A percentile compares a stretch with the other conserved stretches of the same genome.
Conservation (phyloP, 2,888 invertebrate species). For the Agonopterix alstromeriana region DNA sequence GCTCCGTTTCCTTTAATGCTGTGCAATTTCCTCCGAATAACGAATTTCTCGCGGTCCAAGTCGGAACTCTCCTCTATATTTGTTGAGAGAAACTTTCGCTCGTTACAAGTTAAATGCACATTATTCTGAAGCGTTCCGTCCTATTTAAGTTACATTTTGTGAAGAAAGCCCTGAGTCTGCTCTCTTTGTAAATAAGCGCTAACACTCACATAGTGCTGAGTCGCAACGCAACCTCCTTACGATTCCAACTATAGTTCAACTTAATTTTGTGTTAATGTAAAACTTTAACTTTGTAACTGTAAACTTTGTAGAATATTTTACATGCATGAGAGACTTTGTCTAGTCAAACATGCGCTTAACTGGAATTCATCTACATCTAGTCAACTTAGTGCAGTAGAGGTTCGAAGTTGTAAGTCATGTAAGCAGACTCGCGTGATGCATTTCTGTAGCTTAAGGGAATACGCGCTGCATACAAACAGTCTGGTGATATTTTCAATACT, state of each 20-base stretch:
- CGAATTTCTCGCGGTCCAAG: conserved; percentile 35
- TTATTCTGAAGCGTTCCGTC: conserved; percentile 28
- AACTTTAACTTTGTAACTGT: neutral
- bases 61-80: conserved; percentile 34
- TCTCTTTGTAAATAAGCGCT: conserved; percentile 11
- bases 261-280: neutral
- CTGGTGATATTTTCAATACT: no score
- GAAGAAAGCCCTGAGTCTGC: conserved; percentile 11
- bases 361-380: neutral
- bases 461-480: no score
- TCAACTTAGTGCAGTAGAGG: no score
- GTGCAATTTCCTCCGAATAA: conserved; percentile 42
- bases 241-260: neutral
- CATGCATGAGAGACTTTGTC: neutral
- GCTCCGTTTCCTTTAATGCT: conserved; percentile 27
- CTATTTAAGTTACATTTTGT: conserved; percentile 22
- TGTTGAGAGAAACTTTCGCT: conserved; percentile 33
- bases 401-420: no score
- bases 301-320: neutral
- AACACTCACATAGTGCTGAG: neutral
- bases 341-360: neutral
- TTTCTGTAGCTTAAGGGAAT: no score
- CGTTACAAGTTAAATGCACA: conserved; percentile 41
- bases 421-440: no score
- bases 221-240: neutral